These are phyloP conservation scores for Manis pentadactyla DNA, from an alignment of 2,797 vertebrate species.

Conservation along the genomic window DNA sequence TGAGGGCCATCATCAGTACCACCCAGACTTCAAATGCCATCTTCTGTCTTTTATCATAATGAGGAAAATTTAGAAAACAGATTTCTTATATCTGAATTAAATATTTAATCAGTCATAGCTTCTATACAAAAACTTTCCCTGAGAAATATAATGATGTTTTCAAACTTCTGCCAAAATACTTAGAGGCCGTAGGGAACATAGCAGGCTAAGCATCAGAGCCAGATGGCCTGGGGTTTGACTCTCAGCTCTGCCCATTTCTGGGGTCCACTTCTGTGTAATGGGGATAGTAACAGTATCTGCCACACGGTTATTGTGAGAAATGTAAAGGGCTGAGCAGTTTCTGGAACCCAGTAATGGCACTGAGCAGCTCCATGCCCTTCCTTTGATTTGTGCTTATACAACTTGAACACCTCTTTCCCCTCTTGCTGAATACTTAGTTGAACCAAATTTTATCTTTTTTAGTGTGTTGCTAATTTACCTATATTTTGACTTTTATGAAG, in stretches of 20 bases:
- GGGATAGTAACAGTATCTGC: background rate
- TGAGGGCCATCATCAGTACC: background rate
- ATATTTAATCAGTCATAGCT: background rate
- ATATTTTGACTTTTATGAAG: background rate
- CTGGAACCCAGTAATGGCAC: background rate
- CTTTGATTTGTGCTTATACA: background rate
- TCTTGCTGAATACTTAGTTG: background rate
- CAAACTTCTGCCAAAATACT: background rate
- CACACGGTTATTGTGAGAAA: background rate
- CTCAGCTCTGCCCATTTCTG: background rate
- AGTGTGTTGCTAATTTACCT: background rate
- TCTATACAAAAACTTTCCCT: background rate
- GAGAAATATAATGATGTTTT: background rate
- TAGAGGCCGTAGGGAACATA: background rate
- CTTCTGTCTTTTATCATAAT: background rate
- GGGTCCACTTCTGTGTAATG: background rate
- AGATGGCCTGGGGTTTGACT: background rate
- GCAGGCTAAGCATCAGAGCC: background rate
- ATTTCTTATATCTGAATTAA: background rate
- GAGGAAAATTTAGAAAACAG: background rate
- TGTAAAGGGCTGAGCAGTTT: background rate
- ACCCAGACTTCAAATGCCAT: background rate
- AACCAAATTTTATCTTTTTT: background rate
- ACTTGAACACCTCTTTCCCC: background rate
- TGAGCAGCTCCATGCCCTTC: background rate